Evolutionary conservation across 2,888 invertebrate genomes (phyloP), one percentile per base, ranked within the genome.

Genomic region (Caenorhabditis drosophilae): DNA sequence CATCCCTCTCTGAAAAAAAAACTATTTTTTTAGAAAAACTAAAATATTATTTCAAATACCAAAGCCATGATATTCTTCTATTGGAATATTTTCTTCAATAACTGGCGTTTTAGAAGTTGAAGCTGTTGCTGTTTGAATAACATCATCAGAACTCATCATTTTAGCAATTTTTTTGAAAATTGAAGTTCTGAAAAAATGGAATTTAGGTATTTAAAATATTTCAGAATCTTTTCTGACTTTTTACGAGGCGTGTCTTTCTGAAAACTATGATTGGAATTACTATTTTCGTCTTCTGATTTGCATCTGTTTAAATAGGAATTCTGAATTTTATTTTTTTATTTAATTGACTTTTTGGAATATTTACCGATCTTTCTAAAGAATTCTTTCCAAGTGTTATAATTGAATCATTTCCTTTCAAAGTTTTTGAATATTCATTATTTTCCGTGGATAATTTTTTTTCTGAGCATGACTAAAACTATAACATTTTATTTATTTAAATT

Each of bases 81-180:
- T 35, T 16, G 38, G 12, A 1, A 41, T 26, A 7, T 49, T 40
- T 46, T 53, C 50, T 31, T 70, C 64, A 3, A 54, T 31, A 47
- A 64, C 58, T 12, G 64, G 64, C 4, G 47, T 46, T 45, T 50
- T 25, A 47, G 47, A 57, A 15, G 57, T 49, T 18, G 49, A 42
- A 4, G 51, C 41, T 2, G 58, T 67, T 51, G 60, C 56, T 23
- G 63, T 38, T 34, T 56, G 47, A 40, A 67, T 61, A 25, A 68
- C 62, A 49, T 71, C 68, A 34, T 71, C 71, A 0, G 67, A 62
- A 27, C 71, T 71, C 52, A 71, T 52, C 2, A 71, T 71, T 50
- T 68, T 71, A n/a, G 59, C 66, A 4, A 71, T 56, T 27, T 63
- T 31, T 23, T 51, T 58, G 54, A 71, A 57, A 23, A 63, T 6